Conservation (phyloP, 1,140 invertebrate genomes). For the Tyrophagus putrescentiae region DNA sequence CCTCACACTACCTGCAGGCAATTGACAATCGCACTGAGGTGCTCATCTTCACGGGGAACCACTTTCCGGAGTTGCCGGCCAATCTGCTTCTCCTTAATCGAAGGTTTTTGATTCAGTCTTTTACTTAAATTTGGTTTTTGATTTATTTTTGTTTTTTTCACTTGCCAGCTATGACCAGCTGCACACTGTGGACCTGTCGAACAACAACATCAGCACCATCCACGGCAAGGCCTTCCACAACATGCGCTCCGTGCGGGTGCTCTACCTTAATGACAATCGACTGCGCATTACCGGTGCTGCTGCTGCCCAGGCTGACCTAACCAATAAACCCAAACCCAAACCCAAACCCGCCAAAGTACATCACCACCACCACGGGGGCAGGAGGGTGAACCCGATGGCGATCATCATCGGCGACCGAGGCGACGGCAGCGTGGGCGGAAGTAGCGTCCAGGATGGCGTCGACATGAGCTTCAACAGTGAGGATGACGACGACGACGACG, state of each 20-base stretch:
- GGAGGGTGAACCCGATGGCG: too few species aligned
- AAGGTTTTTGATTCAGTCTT: background rate
- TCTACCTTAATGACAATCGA: background rate
- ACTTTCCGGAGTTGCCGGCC: background rate
- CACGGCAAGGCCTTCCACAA: background rate
- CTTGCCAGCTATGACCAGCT: constrained; percentile 3
- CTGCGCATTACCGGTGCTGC: background rate
- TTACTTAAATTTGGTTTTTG: background rate
- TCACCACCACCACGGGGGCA: too few species aligned
- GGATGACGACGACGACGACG: background rate
- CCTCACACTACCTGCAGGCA: background rate
- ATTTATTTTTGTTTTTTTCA: background rate
- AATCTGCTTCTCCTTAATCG: background rate
- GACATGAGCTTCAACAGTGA: too few species aligned
- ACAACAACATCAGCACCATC: background rate
- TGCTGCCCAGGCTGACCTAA: too few species aligned
- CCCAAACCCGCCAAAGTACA: too few species aligned
- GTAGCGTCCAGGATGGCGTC: too few species aligned
- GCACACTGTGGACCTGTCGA: background rate
- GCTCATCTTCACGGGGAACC: background rate
- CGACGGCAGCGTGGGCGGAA: too few species aligned
- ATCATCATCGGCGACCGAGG: too few species aligned
- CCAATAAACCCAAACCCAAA: too few species aligned
- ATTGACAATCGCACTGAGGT: background rate
- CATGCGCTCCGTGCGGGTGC: background rate